Base-by-base conservation (phyloP, 1,140 invertebrate genomes). In the Solen grandis region DNA sequence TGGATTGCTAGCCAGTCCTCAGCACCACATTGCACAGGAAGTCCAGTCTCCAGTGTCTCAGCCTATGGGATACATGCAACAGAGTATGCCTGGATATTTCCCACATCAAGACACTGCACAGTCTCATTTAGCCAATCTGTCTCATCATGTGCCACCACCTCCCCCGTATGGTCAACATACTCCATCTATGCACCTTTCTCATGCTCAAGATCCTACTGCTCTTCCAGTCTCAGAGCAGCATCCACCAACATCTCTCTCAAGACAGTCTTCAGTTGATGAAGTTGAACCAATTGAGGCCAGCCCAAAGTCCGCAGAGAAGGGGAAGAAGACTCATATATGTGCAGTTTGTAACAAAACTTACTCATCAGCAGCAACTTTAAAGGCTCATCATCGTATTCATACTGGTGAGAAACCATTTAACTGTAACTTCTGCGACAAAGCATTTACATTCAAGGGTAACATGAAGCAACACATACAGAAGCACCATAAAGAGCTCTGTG, bases 401-500 rank as follows among this genome's bases (percentile, higher is more conserved):
- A 82, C 80, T 0, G 80, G 80, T 19, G 80, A 82, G 33, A 82
- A 82, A 63, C 80, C 80, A 54, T 82, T 70, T 72, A 57, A 60
- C n/a, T 87, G 85, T 80, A 27, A 62, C 14, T 85, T 84, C 69
- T 87, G 85, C 69, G 63, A 77, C 41, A 85, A 85, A 52, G 63
- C 84, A 5, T 87, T 87, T 69, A 77, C 85, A 10, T 81, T 82
- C 31, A 70, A 73, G 29, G 79, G 72, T 19, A 81, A 81, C 41
- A 81, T 92, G 36, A 88, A 92, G 50, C 90, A 91, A 14, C 91
- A 92, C 73, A 77, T 86, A 46, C 78, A 86, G 68, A 90, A 87
- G 27, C 90, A 91, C 50, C 75, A 78, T 36, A 78, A 78, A 57
- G 75, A 78, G 5, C 54, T 46, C 19, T 46, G 41, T 31, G 73